Conservation (phyloP, 2,888 invertebrate species). For the Calameuta filiformis region DNA sequence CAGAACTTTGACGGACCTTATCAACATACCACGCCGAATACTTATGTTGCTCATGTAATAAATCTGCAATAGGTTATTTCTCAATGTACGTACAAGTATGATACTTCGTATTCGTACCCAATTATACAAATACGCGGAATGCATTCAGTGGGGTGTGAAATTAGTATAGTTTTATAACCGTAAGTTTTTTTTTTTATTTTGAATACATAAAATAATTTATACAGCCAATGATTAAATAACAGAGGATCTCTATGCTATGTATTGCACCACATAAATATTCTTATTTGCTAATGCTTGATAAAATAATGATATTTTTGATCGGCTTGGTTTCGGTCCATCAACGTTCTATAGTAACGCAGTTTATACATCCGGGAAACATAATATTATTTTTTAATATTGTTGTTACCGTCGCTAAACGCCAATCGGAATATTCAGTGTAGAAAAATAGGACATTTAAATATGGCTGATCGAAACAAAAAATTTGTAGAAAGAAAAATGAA, state of each 20-base stretch:
- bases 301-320: not conserved
- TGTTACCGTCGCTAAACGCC: not conserved
- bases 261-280: constrained; percentile 36
- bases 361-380: not conserved
- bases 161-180: not conserved
- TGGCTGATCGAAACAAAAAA: not conserved
- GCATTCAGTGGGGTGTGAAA: no score
- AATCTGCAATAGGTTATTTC: not conserved
- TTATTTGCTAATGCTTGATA: not conserved
- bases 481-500: not conserved
- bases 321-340: not conserved
- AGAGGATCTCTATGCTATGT: constrained; percentile 34
- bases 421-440: constrained; percentile 53
- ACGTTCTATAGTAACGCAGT: not conserved
- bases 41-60: not conserved
- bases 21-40: not conserved
- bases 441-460: constrained; percentile 38
- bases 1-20: not conserved
- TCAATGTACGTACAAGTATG: no score
- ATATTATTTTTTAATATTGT: not conserved
- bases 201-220: constrained; percentile 54
- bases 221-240: constrained; percentile 48
- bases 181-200: constrained; percentile 43
- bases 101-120: no score
- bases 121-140: no score